Evolutionary conservation across 2,113 vertebrate genomes (phyloP), one percentile per base, ranked within the genome.

Genomic region (Nothocercus nigrocapillus): DNA sequence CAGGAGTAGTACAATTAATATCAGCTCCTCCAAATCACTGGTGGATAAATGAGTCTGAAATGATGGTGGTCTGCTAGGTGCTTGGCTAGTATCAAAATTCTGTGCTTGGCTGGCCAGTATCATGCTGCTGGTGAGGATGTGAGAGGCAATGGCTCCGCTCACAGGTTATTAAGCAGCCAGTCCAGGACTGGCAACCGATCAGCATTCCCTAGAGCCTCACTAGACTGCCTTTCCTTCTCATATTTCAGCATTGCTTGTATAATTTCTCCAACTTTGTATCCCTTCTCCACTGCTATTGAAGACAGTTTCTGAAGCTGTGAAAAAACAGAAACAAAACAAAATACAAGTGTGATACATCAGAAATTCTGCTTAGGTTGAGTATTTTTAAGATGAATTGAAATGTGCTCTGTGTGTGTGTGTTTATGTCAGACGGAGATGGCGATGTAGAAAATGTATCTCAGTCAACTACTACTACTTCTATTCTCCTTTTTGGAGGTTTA

Each of bases 221-320:
- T 85, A 87, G 96, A 90, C 59, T 96, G 95, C 34, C 95, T 83
- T 79, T 96, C 84, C 78, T 97, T 97, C 90, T 97, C 94, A 1
- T 97, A 96, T 75, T 88, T 86, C 76, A 97, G 88, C 45, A 97
- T 86, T 0, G 88, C 90, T 83, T 96, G 94, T 63, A 96, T 95
- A 30, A 97, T 90, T 58, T 96, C 93, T 14, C 95, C 94, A 4
- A 89, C 94, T 5, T 96, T 95, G 53, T 94, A 76, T 22, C 85
- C 93, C 45, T 96, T 97, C 6, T 97, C 92, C 86, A 95, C 82
- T 2, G 97, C 95, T 3, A 74, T 74, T 11, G 93, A 81, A 4
- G 96, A 96, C 30, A 96, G 92, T 69, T 96, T 95, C 11, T 97
- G 96, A 22, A 97, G 93, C 96, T 97, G 90, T 25, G 19, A 25